Evolutionary conservation across 2,888 invertebrate genomes (phyloP).

Genomic region (Furcula furcula): DNA sequence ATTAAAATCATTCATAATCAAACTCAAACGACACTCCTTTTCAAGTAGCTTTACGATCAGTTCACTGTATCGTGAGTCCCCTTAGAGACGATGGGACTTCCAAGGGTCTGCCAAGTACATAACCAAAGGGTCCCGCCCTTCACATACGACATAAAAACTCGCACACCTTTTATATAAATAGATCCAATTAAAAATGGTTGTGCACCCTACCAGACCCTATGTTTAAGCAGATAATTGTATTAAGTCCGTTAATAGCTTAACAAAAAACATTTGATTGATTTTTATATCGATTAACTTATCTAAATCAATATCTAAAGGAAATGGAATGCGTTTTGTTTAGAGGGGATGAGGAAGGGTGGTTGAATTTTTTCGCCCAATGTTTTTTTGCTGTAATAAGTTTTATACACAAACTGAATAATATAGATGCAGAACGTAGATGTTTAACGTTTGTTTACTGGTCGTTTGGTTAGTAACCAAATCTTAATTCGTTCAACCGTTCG

Average conservation of each 20-base stretch:
- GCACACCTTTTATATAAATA: constrained; percentile 35
- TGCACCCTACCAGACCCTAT: constrained; percentile 35
- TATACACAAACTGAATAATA: no score
- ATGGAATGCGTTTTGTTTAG: background rate
- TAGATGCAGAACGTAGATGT: no score
- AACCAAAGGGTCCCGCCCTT: constrained; percentile 27
- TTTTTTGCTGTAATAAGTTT: no score
- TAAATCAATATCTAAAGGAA: constrained; percentile 58
- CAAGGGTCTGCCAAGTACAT: background rate
- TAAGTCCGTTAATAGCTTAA: constrained; percentile 33
- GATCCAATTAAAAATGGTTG: constrained; percentile 32
- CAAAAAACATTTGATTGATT: constrained; percentile 58
- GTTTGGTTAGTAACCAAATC: no score
- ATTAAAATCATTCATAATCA: no score
- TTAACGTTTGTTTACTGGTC: no score
- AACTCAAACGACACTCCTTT: no score
- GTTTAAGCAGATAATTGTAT: constrained; percentile 52
- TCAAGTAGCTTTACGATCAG: no score
- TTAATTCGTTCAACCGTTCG: no score
- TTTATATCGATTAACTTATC: constrained; percentile 64
- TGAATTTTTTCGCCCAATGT: no score
- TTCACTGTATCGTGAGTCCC: no score
- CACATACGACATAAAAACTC: constrained; percentile 26
- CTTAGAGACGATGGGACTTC: background rate
- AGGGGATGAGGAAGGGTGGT: constrained; percentile 3